phyloP scores from a whole-genome alignment of 2,113 vertebrate species.

The Cynoglossus semilaevis region DNA sequence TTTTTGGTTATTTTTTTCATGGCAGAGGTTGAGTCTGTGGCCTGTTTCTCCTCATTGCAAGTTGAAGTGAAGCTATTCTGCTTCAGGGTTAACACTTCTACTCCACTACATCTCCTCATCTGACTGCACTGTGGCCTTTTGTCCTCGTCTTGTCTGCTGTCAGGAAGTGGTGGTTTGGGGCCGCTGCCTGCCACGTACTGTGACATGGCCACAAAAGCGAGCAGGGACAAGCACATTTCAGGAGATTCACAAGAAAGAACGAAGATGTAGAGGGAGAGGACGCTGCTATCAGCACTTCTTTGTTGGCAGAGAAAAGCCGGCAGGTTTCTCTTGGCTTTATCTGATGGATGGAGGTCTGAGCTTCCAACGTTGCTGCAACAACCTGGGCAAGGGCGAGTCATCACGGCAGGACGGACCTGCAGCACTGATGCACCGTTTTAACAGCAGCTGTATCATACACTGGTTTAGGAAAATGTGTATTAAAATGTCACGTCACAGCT shows the following conservation, averaged over 20 bases:
- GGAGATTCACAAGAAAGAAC: conserved; percentile 19
- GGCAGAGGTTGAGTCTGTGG: conserved; percentile 25
- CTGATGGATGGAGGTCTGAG: conserved; percentile 32
- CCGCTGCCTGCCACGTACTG: conserved; percentile 51
- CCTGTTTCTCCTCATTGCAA: conserved; percentile 15
- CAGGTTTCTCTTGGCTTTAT: conserved; percentile 32
- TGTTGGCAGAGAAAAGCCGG: conserved; percentile 45
- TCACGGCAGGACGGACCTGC: not conserved
- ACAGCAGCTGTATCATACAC: too few relatives aligned
- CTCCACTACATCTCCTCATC: conserved; percentile 41
- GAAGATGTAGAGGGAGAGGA: not conserved
- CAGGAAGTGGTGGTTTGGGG: conserved; percentile 44
- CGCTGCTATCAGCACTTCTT: conserved; percentile 52
- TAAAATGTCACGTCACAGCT: not conserved
- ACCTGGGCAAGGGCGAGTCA: not conserved
- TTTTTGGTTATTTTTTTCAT: conserved; percentile 21
- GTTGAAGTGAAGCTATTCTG: conserved; percentile 27
- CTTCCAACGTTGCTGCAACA: not conserved
- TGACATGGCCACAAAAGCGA: conserved; percentile 60
- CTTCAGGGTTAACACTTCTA: conserved; percentile 41
- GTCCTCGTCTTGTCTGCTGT: conserved; percentile 51
- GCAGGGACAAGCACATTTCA: conserved; percentile 30
- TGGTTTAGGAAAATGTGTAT: too few relatives aligned
- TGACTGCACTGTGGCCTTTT: conserved; percentile 47
- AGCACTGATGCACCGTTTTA: too few relatives aligned